These are phyloP conservation scores for Pachliopta kotzebuea DNA, from an alignment of 2,888 invertebrate species.

Conservation along the genomic window DNA sequence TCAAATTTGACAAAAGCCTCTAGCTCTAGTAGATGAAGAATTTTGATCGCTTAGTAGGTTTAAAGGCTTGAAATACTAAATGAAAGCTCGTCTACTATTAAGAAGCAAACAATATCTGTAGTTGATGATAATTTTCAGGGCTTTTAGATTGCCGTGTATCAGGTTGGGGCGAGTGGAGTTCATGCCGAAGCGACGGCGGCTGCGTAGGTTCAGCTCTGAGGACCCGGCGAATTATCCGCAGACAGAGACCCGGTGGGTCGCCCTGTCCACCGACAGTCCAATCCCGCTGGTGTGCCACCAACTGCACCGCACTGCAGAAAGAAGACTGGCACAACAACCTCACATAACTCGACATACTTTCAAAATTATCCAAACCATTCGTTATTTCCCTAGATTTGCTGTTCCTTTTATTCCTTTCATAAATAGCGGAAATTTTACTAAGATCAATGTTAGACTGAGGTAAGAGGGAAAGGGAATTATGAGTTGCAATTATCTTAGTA, in stretches of 20 bases:
- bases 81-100: not conserved
- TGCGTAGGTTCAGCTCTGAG: slow-evolving; percentile 94
- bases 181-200: slow-evolving; percentile 93
- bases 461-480: not conserved
- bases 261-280: slow-evolving; percentile 92
- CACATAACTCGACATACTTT: slow-evolving; percentile 51
- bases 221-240: slow-evolving; percentile 87
- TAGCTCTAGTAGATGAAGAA: too few species aligned
- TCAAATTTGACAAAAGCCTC: too few species aligned
- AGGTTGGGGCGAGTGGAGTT: slow-evolving; percentile 93
- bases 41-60: too few species aligned
- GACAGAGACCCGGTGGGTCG: slow-evolving; percentile 88
- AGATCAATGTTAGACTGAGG: slow-evolving; percentile 3
- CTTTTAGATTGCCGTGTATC: slow-evolving; percentile 91
- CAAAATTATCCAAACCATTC: slow-evolving; percentile 26
- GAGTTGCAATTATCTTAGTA: slow-evolving; percentile 23
- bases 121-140: slow-evolving; percentile 43
- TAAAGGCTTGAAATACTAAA: not conserved
- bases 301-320: slow-evolving; percentile 54
- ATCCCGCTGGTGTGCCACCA: slow-evolving; percentile 93
- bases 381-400: slow-evolving; percentile 11
- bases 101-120: not conserved
- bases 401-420: slow-evolving; percentile 1
- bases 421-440: slow-evolving; percentile 23
- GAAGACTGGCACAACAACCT: slow-evolving; percentile 70